Evolutionary conservation across 2,888 invertebrate genomes (phyloP), one percentile per base, ranked within the genome.

Genomic region (Sminthurinus aureus): DNA sequence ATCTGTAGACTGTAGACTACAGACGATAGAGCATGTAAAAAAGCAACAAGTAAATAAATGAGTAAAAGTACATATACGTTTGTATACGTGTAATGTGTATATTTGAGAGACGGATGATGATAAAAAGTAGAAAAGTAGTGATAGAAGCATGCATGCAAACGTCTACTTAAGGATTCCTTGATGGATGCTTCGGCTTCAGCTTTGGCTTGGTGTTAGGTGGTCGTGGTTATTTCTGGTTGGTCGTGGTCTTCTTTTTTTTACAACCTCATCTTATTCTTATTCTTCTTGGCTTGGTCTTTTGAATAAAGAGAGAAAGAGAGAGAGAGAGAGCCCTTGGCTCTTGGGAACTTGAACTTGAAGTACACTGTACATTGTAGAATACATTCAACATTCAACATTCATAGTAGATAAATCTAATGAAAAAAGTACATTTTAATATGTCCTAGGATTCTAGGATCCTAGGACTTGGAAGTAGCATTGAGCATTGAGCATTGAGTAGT

Each of bases 71-170:
- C 52, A 52, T 52, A 8, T 52, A 52, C 52, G 52, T 11, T 11
- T 52, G 13, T 52, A 52, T n/a, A n/a, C n/a, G n/a, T 38, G 38
- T 38, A 6, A 11, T 58, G 9, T 58, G 18, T 9, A 58, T 13
- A 52, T 8, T 52, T 52, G 13, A 67, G 67, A n/a, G 20, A 67
- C 67, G n/a, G 69, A 38, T 38, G 38, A 38, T 38, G 38, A 38
- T 38, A 38, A 38, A 50, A 50, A 38, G 73, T 20, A 22, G 26
- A 13, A 74, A 26, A 74, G 15, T 38, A 18, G 4, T 11, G 50
- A n/a, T 12, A 75, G 8, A 71, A 79, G n/a, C 22, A 80, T 73
- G 73, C 80, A 80, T 80, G 80, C 80, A 71, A 80, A 80, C 80
- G 51, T 52, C 80, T 71, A 80, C 80, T 80, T 80, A 73, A 80